Evolutionary conservation across 2,888 invertebrate species (phyloP).

Genomic region (Troides oblongomaculatus): DNA sequence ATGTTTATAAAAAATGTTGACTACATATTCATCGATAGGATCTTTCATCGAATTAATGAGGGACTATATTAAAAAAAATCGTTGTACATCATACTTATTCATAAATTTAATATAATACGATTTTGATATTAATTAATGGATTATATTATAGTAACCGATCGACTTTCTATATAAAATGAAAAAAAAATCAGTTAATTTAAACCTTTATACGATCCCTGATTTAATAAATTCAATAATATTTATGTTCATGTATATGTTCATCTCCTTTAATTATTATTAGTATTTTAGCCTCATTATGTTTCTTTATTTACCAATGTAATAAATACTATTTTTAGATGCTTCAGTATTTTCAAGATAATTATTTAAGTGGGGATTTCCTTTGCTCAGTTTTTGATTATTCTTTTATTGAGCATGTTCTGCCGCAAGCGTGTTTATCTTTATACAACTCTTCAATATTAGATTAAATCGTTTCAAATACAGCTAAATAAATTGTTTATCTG

Average conservation of each 20-base stretch:
- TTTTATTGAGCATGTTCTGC: conserved; percentile 18
- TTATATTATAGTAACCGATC: too few relatives aligned
- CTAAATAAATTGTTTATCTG: background rate
- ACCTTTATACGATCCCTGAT: too few relatives aligned
- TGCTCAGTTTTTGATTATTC: conserved; percentile 9
- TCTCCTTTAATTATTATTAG: conserved; percentile 4
- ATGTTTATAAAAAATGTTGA: too few relatives aligned
- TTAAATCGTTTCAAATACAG: background rate
- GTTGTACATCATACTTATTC: too few relatives aligned
- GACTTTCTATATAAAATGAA: too few relatives aligned
- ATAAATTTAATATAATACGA: too few relatives aligned
- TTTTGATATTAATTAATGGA: too few relatives aligned
- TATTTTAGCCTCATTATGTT: conserved; percentile 1
- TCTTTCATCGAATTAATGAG: too few relatives aligned
- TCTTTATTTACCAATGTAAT: conserved; percentile 1
- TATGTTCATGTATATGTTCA: conserved; percentile 2
- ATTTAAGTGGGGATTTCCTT: conserved; percentile 2
- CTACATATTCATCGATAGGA: too few relatives aligned
- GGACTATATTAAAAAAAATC: too few relatives aligned
- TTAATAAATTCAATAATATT: background rate
- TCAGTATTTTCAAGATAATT: conserved; percentile 4
- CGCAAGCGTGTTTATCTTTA: background rate
- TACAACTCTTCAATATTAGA: too few relatives aligned
- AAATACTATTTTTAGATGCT: conserved; percentile 8
- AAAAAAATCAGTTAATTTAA: too few relatives aligned